phyloP scores from a whole-genome alignment of 2,888 invertebrate genomes.

The Ophion ellenae region DNA sequence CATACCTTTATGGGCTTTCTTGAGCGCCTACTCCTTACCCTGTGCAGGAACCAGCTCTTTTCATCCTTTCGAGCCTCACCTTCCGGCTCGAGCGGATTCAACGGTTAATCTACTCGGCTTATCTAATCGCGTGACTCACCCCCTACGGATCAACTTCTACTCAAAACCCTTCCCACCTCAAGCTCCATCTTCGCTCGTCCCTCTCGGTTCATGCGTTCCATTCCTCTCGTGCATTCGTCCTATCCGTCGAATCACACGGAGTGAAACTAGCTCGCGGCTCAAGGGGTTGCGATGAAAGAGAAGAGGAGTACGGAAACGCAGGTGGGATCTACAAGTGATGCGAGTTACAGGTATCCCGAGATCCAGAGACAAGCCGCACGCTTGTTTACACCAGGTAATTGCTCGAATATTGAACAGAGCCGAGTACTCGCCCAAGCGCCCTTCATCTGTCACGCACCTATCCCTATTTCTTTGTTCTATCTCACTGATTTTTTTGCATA shows the following conservation, averaged over 20 bases:
- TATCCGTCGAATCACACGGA: constrained; percentile 21
- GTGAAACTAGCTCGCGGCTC: constrained; percentile 1
- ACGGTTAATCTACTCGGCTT: constrained; percentile 77
- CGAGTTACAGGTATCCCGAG: constrained; percentile 54
- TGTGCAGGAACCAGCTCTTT: constrained; percentile 15
- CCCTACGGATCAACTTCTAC: constrained; percentile 58
- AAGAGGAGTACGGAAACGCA: not conserved
- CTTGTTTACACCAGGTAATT: constrained; percentile 69
- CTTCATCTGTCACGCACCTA: constrained; percentile 27
- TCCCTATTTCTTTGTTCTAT: not conserved
- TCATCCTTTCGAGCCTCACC: constrained; percentile 61
- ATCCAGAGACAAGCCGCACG: constrained; percentile 64
- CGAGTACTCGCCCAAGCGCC: constrained; percentile 15
- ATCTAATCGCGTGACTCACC: constrained; percentile 79
- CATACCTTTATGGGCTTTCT: constrained; percentile 35
- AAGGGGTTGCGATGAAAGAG: not conserved
- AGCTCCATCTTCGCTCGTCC: not conserved
- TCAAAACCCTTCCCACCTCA: constrained; percentile 13
- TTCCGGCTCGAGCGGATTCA: constrained; percentile 69
- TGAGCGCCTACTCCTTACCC: not conserved
- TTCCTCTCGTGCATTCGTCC: constrained; percentile 3
- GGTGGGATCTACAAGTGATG: constrained; percentile 1
- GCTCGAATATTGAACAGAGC: constrained; percentile 26
- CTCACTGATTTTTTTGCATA: not conserved
- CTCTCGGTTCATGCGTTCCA: constrained; percentile 28